These are phyloP conservation scores for Fratercula arctica DNA, from an alignment of 2,797 vertebrate species.

Conservation along the genomic window DNA sequence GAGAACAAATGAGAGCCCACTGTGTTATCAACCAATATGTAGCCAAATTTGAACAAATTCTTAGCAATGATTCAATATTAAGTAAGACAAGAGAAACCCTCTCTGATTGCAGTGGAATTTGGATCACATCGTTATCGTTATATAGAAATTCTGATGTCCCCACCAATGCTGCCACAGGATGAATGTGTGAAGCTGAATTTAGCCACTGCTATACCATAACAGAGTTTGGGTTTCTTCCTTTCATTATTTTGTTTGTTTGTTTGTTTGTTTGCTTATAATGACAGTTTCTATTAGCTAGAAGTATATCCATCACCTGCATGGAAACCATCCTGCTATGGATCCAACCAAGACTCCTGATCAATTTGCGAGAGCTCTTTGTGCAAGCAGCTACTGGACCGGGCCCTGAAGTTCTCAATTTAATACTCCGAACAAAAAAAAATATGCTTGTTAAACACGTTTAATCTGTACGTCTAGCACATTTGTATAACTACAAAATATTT, in stretches of 20 bases:
- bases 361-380: background rate
- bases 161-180: background rate
- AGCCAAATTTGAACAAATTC: background rate
- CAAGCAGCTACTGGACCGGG: background rate
- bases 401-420: background rate
- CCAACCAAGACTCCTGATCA: background rate
- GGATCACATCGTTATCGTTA: fast-evolving
- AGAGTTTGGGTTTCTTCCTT: background rate
- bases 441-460: background rate
- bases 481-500: background rate
- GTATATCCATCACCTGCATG: background rate
- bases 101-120: background rate
- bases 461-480: background rate
- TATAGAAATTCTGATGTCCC: background rate
- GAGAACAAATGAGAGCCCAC: background rate
- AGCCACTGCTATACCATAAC: background rate
- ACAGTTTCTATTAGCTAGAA: background rate
- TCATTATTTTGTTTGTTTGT: background rate
- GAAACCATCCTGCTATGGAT: background rate
- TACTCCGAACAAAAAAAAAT: background rate
- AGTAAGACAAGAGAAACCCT: background rate
- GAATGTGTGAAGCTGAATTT: background rate
- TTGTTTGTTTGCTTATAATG: background rate
- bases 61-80: background rate
- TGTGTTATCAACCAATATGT: background rate